Percentiles rank a stretch among this genome's conserved stretches.
Conservation (phyloP, 2,113 vertebrate genomes). For the Eurypyga helias region DNA sequence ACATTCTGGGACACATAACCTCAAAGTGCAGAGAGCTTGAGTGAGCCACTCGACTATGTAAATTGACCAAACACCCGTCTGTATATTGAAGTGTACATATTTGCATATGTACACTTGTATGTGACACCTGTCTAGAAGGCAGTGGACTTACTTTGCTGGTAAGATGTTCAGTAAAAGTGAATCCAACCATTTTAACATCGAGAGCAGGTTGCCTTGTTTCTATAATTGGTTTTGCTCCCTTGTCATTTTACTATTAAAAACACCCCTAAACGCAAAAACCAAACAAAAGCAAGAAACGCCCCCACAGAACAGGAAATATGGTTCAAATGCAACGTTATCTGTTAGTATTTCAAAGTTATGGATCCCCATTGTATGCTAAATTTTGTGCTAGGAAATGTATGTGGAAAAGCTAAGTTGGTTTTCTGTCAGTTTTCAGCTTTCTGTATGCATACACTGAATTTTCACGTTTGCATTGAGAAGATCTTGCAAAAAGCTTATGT, state of each 20-base stretch:
- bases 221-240: neutral
- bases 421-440: neutral
- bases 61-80: neutral
- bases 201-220: slow-evolving; percentile 4
- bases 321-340: neutral
- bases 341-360: neutral
- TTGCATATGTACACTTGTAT: slow-evolving; percentile 14
- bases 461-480: neutral
- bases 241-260: neutral
- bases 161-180: neutral
- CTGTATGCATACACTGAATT: neutral
- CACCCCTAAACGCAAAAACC: neutral
- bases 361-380: neutral
- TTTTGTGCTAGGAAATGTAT: neutral
- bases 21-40: slow-evolving; percentile 17
- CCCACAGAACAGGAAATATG: neutral
- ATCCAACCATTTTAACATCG: neutral
- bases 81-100: slow-evolving; percentile 19
- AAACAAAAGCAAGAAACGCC: neutral
- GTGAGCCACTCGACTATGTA: neutral
- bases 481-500: neutral
- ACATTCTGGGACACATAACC: slow-evolving; percentile 29
- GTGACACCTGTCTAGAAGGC: neutral
- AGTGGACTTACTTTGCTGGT: neutral
- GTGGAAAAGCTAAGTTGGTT: neutral